Evolutionary conservation across 1,140 invertebrate species (phyloP), one percentile per base, ranked within the genome.

Genomic region (Eupristina koningsbergeri): DNA sequence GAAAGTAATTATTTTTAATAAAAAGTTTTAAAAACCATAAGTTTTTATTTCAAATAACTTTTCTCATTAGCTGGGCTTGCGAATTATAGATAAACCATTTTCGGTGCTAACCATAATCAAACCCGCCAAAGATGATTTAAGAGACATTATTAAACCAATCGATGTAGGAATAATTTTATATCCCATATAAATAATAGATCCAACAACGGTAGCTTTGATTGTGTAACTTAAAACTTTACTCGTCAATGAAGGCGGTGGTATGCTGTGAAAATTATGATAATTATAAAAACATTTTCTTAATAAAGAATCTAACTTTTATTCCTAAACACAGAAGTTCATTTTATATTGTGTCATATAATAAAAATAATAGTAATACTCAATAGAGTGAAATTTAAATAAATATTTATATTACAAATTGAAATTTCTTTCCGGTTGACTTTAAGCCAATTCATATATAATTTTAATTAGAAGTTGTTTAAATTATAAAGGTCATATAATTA

Each of bases 171-270:
- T 87, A 19, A 92, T 81, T 86, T 90, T 92, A 85, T 92, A 94
- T 76, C 92, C 92, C 58, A 92, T 90, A 81, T 93, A 95, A 75
- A 93, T 87, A n/a, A 93, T 85, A 6, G 92, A 82, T 64, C 93
- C 91, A 41, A 92, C 67, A 6, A 94, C 22, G 0, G 93, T 91
- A 9, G 89, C 86, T 83, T 93, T 93, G 11, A 94, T 22, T 0
- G 91, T 91, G 26, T 93, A 86, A 69, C 89, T 89, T n/a, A 94
- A 80, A 74, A 94, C 86, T 87, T 91, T 92, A 58, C 90, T 92
- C 6, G 91, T 91, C 71, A 92, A 85, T 26, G 92, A 90, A 69
- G 88, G 89, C 31, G 93, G 93, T 64, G 93, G 93, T 86, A 94
- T 89, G 67, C 93, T 94, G 88, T 2, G 41, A 36, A 88, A 89